Conservation (phyloP, 2,797 vertebrate species). For the Xenentodon cancila region DNA sequence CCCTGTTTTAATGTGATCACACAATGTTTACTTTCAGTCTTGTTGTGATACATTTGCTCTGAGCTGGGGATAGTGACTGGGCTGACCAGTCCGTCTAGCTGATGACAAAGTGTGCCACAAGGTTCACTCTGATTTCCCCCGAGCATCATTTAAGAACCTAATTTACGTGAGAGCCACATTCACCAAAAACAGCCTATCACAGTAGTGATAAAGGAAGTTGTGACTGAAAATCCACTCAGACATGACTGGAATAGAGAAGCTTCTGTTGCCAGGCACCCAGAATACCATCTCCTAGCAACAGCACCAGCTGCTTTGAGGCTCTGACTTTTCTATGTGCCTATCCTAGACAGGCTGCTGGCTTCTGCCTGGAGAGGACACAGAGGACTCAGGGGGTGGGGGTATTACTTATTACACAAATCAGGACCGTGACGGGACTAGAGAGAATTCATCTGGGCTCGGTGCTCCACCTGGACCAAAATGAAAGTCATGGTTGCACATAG, state of each 20-base stretch:
- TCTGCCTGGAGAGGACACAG: slow-evolving; percentile 51
- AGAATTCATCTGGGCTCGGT: neutral
- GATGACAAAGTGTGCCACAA: slow-evolving; percentile 12
- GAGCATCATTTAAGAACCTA: slow-evolving; percentile 34
- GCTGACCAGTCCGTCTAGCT: slow-evolving; percentile 19
- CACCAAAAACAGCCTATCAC: slow-evolving; percentile 61
- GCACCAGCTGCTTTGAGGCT: slow-evolving; percentile 67
- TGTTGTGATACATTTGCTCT: slow-evolving; percentile 24
- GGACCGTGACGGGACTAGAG: slow-evolving; percentile 34
- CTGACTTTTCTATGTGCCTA: slow-evolving; percentile 19
- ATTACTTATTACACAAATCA: slow-evolving; percentile 29
- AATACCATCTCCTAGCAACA: slow-evolving; percentile 81
- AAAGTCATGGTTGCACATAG: slow-evolving; percentile 16
- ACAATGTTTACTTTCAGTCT: slow-evolving; percentile 14
- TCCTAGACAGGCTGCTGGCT: slow-evolving; percentile 36
- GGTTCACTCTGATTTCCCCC: slow-evolving; percentile 33
- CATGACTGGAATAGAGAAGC: slow-evolving; percentile 77
- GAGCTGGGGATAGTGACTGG: slow-evolving; percentile 32
- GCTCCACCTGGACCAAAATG: slow-evolving; percentile 16
- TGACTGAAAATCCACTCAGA: slow-evolving; percentile 73
- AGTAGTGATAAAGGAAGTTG: slow-evolving; percentile 55
- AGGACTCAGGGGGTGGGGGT: slow-evolving; percentile 39
- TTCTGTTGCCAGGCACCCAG: slow-evolving; percentile 84
- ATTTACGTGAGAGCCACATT: slow-evolving; percentile 38
- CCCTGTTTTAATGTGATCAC: slow-evolving; percentile 1